These are phyloP conservation scores for Myopa testacea DNA, from an alignment of 2,888 invertebrate species.

Conservation along the genomic window DNA sequence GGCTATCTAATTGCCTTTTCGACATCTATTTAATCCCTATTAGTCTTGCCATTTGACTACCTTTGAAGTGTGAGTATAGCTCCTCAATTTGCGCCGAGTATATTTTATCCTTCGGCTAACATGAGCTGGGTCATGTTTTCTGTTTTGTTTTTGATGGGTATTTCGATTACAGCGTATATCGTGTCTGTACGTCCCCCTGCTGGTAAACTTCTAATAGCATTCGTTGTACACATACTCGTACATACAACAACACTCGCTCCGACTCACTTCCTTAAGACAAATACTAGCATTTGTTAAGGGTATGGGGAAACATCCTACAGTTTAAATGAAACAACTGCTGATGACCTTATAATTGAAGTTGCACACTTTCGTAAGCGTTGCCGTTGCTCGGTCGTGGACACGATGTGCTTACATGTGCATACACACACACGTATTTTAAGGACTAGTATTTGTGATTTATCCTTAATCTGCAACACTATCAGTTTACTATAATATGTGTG, in stretches of 20 bases:
- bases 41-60: constrained; percentile 52
- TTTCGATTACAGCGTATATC: constrained; percentile 57
- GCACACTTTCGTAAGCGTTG: constrained; percentile 38
- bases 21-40: constrained; percentile 67
- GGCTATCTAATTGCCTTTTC: constrained; percentile 64
- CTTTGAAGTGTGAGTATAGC: neutral
- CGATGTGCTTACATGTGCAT: neutral
- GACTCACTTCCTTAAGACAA: neutral
- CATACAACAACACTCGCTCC: neutral
- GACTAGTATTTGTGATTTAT: no score
- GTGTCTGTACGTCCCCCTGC: constrained; percentile 46
- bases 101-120: constrained; percentile 40
- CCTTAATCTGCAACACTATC: no score
- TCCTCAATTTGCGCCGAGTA: constrained; percentile 17
- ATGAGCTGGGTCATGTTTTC: constrained; percentile 24
- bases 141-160: constrained; percentile 58
- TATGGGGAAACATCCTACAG: constrained; percentile 12
- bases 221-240: no score
- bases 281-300: neutral
- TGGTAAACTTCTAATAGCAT: neutral
- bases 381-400: neutral
- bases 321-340: constrained; percentile 54
- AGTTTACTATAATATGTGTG: no score
- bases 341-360: constrained; percentile 65
- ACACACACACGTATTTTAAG: no score